phyloP scores from a whole-genome alignment of 2,888 invertebrate species.

The Celastrina argiolus region DNA sequence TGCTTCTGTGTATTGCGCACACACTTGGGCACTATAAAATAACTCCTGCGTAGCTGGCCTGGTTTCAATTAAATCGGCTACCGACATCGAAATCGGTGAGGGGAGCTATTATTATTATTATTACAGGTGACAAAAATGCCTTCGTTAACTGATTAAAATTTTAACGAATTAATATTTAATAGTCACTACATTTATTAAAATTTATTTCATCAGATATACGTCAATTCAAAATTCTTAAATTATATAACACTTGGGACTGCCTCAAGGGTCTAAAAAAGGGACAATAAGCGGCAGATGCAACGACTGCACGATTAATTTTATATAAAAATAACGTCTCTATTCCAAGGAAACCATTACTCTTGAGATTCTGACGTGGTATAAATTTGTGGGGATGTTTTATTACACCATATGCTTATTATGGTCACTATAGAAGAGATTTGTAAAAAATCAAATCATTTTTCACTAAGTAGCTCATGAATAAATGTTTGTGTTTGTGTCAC shows the following conservation, averaged over 20 bases:
- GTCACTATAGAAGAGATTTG: conserved; percentile 35
- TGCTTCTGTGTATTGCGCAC: too few species aligned
- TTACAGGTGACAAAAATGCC: too few species aligned
- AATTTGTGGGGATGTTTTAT: conserved; percentile 65
- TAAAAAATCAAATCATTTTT: conserved; percentile 23
- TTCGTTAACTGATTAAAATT: too few species aligned
- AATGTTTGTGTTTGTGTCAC: too few species aligned
- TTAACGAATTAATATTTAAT: neutral
- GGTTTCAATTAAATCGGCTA: too few species aligned
- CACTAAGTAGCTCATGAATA: neutral
- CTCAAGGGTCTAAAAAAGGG: conserved; percentile 43
- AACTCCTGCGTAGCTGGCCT: too few species aligned
- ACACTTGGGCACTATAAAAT: too few species aligned
- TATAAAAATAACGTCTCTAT: conserved; percentile 70
- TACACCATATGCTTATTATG: conserved; percentile 48
- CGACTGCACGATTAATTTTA: conserved; percentile 71
- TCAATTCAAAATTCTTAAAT: neutral
- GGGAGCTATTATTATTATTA: too few species aligned
- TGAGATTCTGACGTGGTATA: conserved; percentile 72
- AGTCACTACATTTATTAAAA: neutral
- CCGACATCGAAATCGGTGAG: too few species aligned
- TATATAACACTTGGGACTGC: neutral
- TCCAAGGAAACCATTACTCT: conserved; percentile 71
- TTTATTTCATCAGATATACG: neutral
- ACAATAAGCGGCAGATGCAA: conserved; percentile 67